Conservation (phyloP, 2,888 invertebrate species). For the Deilephila porcellus region DNA sequence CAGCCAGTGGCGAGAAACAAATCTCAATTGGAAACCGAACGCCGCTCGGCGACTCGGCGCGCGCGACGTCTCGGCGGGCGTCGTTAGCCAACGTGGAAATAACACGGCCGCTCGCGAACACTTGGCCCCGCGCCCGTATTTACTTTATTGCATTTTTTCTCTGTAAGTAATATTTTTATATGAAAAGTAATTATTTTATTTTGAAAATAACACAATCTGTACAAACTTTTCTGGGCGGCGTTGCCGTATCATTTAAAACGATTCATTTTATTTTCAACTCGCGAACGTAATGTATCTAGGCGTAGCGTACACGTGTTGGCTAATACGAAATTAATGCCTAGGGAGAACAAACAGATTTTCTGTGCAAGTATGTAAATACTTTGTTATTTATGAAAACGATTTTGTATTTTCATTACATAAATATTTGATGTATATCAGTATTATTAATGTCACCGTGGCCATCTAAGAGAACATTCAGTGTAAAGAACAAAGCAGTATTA, state of each 20-base stretch:
- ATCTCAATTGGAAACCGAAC: conserved; percentile 20
- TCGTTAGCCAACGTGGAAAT: conserved; percentile 25
- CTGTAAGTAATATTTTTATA: conserved; percentile 58
- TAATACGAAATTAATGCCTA: conserved; percentile 39
- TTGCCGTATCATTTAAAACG: conserved; percentile 34
- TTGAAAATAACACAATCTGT: conserved; percentile 48
- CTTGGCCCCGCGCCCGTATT: conserved; percentile 71
- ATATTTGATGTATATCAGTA: neutral
- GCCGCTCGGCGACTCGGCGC: neutral
- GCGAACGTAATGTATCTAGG: conserved; percentile 24
- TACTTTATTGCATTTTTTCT: conserved; percentile 69
- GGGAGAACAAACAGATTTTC: conserved; percentile 40
- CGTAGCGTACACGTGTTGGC: conserved; percentile 33
- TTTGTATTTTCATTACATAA: neutral
- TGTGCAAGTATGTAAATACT: conserved; percentile 28
- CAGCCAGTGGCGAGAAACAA: conserved; percentile 30
- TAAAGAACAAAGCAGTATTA: too few species aligned
- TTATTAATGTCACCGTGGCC: neutral
- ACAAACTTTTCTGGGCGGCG: conserved; percentile 37
- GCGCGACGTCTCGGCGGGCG: conserved; percentile 1
- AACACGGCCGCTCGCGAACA: conserved; percentile 48
- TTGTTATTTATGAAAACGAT: conserved; percentile 4
- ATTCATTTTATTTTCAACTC: conserved; percentile 24
- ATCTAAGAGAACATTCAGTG: neutral
- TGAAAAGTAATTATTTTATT: conserved; percentile 55